phyloP scores from a whole-genome alignment of 2,797 vertebrate genomes.

The Eulemur mongoz region DNA sequence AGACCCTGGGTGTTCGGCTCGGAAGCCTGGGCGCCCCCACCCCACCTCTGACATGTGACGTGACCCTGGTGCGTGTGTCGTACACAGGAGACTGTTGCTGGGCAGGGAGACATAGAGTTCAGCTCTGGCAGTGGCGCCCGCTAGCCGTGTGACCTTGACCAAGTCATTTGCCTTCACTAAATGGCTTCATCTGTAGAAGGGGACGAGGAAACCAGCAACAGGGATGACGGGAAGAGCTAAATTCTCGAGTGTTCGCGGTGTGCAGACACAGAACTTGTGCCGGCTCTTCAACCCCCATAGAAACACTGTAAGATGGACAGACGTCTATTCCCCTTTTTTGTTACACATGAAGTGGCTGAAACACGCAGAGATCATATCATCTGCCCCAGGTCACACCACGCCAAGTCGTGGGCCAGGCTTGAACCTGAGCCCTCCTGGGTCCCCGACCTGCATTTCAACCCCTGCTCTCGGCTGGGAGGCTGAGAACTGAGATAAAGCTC shows the following conservation, averaged over 20 bases:
- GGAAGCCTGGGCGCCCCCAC: background rate
- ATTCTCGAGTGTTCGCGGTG: background rate
- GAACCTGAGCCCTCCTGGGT: background rate
- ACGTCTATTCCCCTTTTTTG: background rate
- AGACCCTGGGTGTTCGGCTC: background rate
- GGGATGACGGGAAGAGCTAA: background rate
- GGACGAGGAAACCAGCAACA: background rate
- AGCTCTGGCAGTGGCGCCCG: background rate
- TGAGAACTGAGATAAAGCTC: background rate
- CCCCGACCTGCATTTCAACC: background rate
- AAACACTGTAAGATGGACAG: background rate
- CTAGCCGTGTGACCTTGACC: background rate
- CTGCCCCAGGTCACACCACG: background rate
- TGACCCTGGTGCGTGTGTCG: too few species aligned
- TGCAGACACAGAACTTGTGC: background rate
- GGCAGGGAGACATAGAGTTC: background rate
- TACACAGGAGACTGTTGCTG: background rate
- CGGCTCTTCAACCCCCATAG: background rate
- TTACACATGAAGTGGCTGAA: background rate
- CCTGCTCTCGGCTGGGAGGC: background rate
- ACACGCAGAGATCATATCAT: background rate
- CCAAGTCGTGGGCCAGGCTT: background rate
- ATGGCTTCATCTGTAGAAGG: too few species aligned
- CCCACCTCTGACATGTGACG: accelerated
- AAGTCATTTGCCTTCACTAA: background rate